Evolutionary conservation across 2,113 vertebrate genomes (phyloP).

Genomic region (Tragelaphus imberbis): DNA sequence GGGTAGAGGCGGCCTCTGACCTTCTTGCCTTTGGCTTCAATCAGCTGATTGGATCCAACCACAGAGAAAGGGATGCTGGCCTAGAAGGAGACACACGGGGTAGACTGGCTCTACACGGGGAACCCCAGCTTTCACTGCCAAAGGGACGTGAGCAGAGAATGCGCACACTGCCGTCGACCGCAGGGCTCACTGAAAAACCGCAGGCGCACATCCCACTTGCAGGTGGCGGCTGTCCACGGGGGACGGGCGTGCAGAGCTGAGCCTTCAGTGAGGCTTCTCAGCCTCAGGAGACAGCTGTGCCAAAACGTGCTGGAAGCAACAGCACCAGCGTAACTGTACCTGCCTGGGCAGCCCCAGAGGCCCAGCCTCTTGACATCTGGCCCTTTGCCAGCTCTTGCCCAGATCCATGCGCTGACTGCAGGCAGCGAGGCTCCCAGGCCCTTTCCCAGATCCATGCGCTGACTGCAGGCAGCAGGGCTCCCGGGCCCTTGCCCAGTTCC

Average conservation of each 20-base stretch:
- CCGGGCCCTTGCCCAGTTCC: no score
- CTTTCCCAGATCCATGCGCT: no score
- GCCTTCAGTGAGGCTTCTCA: neutral
- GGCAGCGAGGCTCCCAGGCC: no score
- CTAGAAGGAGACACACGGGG: constrained; percentile 73
- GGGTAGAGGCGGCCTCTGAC: no score
- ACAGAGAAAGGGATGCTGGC: constrained; percentile 96
- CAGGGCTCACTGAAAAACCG: neutral
- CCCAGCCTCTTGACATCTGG: fast-evolving
- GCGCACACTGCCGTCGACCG: fast-evolving
- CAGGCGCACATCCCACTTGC: fast-evolving
- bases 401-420: no score
- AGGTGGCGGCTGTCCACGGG: neutral
- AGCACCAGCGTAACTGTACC: fast-evolving
- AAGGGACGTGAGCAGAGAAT: fast-evolving
- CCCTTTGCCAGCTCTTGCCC: neutral
- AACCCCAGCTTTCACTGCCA: fast-evolving
- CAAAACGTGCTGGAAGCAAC: neutral
- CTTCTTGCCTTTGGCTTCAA: no score
- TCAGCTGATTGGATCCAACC: no score
- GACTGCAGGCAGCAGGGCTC: neutral
- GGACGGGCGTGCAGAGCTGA: neutral
- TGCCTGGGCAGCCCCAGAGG: neutral
- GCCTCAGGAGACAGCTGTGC: neutral
- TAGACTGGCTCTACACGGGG: neutral